phyloP scores from a whole-genome alignment of 1,140 invertebrate genomes.

The Chymomyza costata region DNA sequence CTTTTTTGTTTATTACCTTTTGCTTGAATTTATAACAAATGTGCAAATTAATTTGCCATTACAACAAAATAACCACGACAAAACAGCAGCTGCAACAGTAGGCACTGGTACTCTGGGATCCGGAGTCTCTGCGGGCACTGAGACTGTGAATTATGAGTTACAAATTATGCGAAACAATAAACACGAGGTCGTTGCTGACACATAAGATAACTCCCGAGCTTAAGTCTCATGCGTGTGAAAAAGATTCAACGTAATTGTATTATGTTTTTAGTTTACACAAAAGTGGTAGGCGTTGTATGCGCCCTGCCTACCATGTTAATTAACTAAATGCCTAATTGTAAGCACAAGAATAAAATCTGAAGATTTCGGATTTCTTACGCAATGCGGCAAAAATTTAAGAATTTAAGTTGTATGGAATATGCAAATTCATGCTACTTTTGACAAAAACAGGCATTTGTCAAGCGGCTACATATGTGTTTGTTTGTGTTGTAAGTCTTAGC shows the following conservation, averaged over 20 bases:
- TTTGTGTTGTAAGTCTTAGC: slow-evolving; percentile 4
- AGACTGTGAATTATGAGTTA: slow-evolving; percentile 47
- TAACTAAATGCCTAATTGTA: too few species aligned
- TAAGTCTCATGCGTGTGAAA: too few species aligned
- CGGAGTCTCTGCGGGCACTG: background rate
- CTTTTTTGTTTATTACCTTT: background rate
- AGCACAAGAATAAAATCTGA: too few species aligned
- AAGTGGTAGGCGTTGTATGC: too few species aligned
- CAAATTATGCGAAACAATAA: slow-evolving; percentile 53
- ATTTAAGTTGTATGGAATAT: slow-evolving; percentile 22
- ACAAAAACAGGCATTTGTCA: too few species aligned
- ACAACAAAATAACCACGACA: too few species aligned
- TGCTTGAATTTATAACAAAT: slow-evolving; percentile 52
- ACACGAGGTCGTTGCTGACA: slow-evolving; percentile 50
- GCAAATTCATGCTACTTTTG: slow-evolving; percentile 20
- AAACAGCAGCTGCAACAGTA: slow-evolving; percentile 6
- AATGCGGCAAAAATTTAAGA: slow-evolving; percentile 18
- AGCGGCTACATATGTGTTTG: too few species aligned
- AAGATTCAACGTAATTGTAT: too few species aligned
- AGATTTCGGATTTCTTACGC: background rate
- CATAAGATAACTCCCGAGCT: too few species aligned
- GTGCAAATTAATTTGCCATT: slow-evolving; percentile 43
- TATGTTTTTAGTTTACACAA: slow-evolving; percentile 3
- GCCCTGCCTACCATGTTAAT: too few species aligned
- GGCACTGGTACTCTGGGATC: too few species aligned